Conservation (phyloP, 2,888 invertebrate genomes). For the Hanleya hanleyi region DNA sequence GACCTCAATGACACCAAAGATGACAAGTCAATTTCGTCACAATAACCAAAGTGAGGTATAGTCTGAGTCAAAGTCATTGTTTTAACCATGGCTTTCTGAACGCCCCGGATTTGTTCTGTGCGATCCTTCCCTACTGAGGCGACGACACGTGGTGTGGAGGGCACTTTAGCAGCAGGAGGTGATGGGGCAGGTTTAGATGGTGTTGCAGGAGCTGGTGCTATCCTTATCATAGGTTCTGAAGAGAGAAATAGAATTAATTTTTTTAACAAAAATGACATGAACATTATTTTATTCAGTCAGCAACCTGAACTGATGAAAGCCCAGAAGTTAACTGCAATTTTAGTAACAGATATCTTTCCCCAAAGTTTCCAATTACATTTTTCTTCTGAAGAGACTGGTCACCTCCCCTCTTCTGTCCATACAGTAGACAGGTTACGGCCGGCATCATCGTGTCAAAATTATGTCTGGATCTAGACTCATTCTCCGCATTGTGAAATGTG, state of each 20-base stretch:
- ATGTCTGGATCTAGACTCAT: no score
- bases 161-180: slow-evolving; percentile 16
- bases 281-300: no score
- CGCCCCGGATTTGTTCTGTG: slow-evolving; percentile 84
- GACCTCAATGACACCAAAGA: slow-evolving; percentile 82
- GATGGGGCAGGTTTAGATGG: slow-evolving; percentile 17
- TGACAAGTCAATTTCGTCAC: slow-evolving; percentile 91
- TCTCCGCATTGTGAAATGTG: no score
- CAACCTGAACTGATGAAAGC: no score
- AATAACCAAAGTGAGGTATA: slow-evolving; percentile 92
- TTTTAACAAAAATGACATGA: no score
- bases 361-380: no score
- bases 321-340: no score
- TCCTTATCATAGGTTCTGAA: not conserved
- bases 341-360: no score
- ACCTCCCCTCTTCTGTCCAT: no score
- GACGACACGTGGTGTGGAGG: slow-evolving; percentile 31
- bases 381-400: no score
- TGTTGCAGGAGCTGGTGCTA: not conserved
- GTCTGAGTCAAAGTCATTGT: slow-evolving; percentile 90
- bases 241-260: not conserved
- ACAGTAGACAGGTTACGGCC: no score
- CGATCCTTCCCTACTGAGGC: slow-evolving; percentile 72
- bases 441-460: no score
- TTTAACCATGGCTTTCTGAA: slow-evolving; percentile 94